Evolutionary conservation across 2,888 invertebrate species (phyloP), one percentile per base, ranked within the genome.

Genomic region (Merodon equestris): DNA sequence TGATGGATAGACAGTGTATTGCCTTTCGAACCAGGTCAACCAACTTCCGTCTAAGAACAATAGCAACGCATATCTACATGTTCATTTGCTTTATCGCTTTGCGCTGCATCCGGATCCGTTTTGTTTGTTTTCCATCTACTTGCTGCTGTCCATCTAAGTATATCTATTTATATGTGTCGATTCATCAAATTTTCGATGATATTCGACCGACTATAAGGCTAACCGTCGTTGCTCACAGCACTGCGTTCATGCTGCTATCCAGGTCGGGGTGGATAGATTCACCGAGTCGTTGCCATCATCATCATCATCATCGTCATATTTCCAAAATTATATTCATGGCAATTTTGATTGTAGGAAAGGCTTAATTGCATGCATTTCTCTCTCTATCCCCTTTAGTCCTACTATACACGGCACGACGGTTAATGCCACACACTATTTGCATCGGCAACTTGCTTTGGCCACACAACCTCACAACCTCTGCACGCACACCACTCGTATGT

Each of bases 241-340:
- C 48, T 56, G 51, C 36, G 57, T 44, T 44, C 42, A 12, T 36
- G 15, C 42, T 63, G 48, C 44, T 48, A 53, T 53, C 68, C 44
- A 58, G 57, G 54, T 34, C 42, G 18, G 54, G 13, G n/a, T n/a
- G n/a, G n/a, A 4, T 27, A 7, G 27, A 27, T 4, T 27, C 27
- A 27, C n/a, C n/a, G n/a, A n/a, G n/a, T 40, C n/a, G 10, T 40
- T 9, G 10, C 9, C 27, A 27, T 27, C 27, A 40, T 10, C 40
- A n/a, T 44, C 66, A 40, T 45, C 45, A 56, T 53, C 61, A 42
- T 63, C 58, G 54, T 63, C 77, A 74, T 74, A 79, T 74, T 74
- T 60, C 74, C 50, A 64, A 79, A 79, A 79, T 68, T 64, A 79
- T 70, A 61, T 60, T 68, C 56, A 64, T 64, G 64, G 63, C 40